phyloP scores from a whole-genome alignment of 2,113 vertebrate genomes.

The Eudorcas thomsonii region DNA sequence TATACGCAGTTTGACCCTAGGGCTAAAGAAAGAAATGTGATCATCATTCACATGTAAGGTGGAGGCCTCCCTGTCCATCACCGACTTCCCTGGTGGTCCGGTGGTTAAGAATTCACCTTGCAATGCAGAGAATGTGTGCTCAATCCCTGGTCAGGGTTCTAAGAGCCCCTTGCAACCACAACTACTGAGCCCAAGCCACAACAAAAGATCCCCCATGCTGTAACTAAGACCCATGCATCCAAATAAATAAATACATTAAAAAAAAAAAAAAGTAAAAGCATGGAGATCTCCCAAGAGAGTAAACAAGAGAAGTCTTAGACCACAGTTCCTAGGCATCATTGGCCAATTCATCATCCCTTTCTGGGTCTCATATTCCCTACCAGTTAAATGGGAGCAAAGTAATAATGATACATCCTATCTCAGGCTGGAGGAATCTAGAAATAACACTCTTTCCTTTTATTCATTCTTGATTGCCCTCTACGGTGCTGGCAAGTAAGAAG shows the following conservation, averaged over 20 bases:
- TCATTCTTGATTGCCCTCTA: not conserved
- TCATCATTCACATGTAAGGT: rapidly evolving
- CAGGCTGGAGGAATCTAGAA: not conserved
- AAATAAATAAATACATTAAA: not conserved
- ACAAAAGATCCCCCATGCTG: not conserved
- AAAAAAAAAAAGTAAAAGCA: not conserved
- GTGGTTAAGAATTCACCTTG: not conserved
- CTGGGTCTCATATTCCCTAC: not conserved
- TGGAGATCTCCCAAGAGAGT: not conserved
- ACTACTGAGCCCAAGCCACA: not conserved
- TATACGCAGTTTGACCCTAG: not conserved
- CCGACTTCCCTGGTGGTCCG: not conserved
- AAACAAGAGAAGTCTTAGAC: not conserved
- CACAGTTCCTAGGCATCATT: not conserved
- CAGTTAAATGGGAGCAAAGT: not conserved
- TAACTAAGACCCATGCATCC: not conserved
- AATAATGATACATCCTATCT: not conserved
- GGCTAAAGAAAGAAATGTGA: not conserved
- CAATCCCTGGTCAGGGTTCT: not conserved
- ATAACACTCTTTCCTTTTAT: not conserved
- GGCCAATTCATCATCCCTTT: not conserved
- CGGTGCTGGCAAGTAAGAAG: not conserved
- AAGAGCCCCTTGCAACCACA: rapidly evolving
- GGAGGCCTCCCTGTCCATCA: no score
- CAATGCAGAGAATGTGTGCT: not conserved